Base-by-base conservation (phyloP, 2,113 vertebrate genomes). In the Chionis minor region DNA sequence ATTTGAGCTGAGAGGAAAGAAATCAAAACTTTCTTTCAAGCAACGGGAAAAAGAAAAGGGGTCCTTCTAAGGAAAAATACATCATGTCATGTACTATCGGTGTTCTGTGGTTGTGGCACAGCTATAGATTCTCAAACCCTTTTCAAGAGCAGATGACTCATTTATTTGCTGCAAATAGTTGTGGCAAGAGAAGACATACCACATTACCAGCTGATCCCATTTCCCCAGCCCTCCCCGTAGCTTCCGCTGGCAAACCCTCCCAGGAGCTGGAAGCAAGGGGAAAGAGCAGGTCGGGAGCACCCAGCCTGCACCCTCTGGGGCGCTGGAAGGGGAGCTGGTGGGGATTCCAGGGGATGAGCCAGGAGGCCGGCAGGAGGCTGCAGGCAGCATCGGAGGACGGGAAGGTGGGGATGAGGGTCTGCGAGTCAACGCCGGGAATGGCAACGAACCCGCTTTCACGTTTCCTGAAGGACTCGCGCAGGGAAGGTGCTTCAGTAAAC, bases 181-280 rank as follows among this genome's bases (percentile, higher is more conserved):
- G 98, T 71, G 96, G 97, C 75, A 35, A 96, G 96, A 97, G 97
- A 92, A 95, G 98, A 98, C 96, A 97, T 97, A 99, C 98, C 98
- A 98, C 98, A 98, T 98, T 96, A 99, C 98, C 98, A 99, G 98
- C 98, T 98, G 98, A 98, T 98, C 98, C 98, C 94, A 98, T 98
- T 97, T 98, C 98, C 98, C 98, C 98, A 95, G 98, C 95, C 54
- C 62, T 91, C 97, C 94, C 91, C 82, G 27, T 45, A 9, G 45
- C 91, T 97, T 97, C 96, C 61, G 14, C 73, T 70, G 45, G 88
- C 87, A 78, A 94, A 90, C n/a, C 59, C 77, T 65, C 58, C 75
- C 94, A 13, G 83, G 54, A 83, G 83, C 86, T 12, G 54, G 71
- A 79, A 42, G 82, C 5, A 2, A 45, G 12, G 32, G 49, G 26